phyloP scores from a whole-genome alignment of 2,888 invertebrate genomes.

The Trachelus iudaicus region DNA sequence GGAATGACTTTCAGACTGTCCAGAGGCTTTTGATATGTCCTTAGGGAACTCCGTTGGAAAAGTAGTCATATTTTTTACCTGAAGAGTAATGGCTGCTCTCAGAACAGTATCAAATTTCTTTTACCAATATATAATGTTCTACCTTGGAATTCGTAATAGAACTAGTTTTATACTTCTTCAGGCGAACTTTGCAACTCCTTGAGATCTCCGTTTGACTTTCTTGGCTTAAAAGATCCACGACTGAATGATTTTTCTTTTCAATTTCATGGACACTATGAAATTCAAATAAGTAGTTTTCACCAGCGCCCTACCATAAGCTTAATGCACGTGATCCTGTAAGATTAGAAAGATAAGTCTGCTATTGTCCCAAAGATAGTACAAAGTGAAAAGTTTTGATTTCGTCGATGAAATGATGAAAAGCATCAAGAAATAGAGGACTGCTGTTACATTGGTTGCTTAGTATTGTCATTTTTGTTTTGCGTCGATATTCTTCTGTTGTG shows the following conservation, averaged over 20 bases:
- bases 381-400: too few relatives aligned
- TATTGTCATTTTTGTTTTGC: too few relatives aligned
- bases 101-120: too few relatives aligned
- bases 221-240: slow-evolving; percentile 43
- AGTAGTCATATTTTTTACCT: slow-evolving; percentile 47
- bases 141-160: slow-evolving; percentile 45
- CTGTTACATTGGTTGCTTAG: too few relatives aligned
- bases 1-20: slow-evolving; percentile 18
- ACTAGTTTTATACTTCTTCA: slow-evolving; percentile 46
- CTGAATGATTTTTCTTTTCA: slow-evolving; percentile 27
- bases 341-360: too few relatives aligned
- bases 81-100: not conserved
- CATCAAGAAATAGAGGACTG: too few relatives aligned
- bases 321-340: not conserved
- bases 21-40: slow-evolving; percentile 42
- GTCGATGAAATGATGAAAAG: too few relatives aligned
- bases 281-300: not conserved
- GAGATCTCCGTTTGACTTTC: slow-evolving; percentile 43
- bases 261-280: not conserved
- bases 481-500: too few relatives aligned
- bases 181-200: slow-evolving; percentile 52
- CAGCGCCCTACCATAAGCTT: not conserved
- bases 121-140: not conserved
- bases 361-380: too few relatives aligned
- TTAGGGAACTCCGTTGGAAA: slow-evolving; percentile 43